These are phyloP conservation scores for Caenorhabditis briggsae DNA, from an alignment of 1,140 invertebrate genomes.

Conservation along the genomic window DNA sequence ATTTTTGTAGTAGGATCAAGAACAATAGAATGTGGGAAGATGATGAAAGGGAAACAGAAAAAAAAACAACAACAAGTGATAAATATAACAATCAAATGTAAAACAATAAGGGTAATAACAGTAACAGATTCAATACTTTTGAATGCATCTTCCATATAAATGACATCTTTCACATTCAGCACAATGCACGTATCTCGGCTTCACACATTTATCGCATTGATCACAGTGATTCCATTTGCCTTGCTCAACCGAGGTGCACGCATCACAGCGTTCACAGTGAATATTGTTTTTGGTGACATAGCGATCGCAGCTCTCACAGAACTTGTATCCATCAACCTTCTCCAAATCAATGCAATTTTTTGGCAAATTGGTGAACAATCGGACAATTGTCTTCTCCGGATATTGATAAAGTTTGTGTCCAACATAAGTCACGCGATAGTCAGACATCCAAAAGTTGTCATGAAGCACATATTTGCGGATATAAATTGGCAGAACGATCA, in stretches of 20 bases:
- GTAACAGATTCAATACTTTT: constrained; percentile 52
- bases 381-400: constrained; percentile 55
- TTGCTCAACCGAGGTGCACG: constrained; percentile 56
- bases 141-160: constrained; percentile 56
- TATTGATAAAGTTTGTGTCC: constrained; percentile 60
- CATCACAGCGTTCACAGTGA: constrained; percentile 56
- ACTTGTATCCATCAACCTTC: constrained; percentile 51
- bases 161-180: constrained; percentile 57
- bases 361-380: constrained; percentile 61
- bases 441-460: constrained; percentile 60
- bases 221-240: constrained; percentile 58
- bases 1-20: constrained; percentile 44
- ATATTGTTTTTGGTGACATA: constrained; percentile 52
- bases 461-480: constrained; percentile 62
- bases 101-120: background rate
- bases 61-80: constrained; percentile 16
- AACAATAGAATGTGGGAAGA: background rate
- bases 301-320: constrained; percentile 60
- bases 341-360: constrained; percentile 40
- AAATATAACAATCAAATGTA: background rate
- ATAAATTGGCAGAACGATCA: constrained; percentile 58
- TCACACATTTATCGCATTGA: constrained; percentile 55
- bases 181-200: constrained; percentile 60
- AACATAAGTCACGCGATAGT: constrained; percentile 59
- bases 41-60: background rate